Conservation (phyloP, 2,797 vertebrate genomes). For the Takifugu ocellatus region DNA sequence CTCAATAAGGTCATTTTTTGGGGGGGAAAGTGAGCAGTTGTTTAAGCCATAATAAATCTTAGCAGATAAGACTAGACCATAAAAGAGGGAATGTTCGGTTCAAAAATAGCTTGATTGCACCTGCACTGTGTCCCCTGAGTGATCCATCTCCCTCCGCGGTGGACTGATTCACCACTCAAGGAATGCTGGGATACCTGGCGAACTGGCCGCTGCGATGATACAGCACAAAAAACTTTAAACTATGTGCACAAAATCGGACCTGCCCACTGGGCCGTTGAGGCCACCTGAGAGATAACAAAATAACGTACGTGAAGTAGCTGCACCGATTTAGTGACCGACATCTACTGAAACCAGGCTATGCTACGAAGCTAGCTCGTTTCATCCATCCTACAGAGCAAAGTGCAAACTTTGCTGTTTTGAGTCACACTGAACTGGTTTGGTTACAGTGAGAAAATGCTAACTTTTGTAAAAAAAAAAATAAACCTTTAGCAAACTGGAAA, state of each 20-base stretch:
- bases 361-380: too few species aligned
- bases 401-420: too few species aligned
- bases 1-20: too few species aligned
- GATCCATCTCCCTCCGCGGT: not conserved
- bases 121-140: not conserved
- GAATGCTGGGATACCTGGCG: not conserved
- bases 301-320: not conserved
- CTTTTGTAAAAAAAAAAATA: too few species aligned
- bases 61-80: too few species aligned
- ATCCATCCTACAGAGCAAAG: too few species aligned
- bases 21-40: too few species aligned
- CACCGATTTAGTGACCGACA: not conserved
- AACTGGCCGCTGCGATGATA: not conserved
- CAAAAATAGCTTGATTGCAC: not conserved
- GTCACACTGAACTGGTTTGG: too few species aligned
- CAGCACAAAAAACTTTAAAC: not conserved
- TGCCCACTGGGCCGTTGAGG: not conserved
- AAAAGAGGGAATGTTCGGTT: not conserved
- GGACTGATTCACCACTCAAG: not conserved
- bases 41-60: too few species aligned
- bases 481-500: too few species aligned
- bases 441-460: too few species aligned
- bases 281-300: not conserved
- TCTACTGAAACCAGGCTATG: too few species aligned
- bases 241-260: not conserved